Percentiles rank a stretch among this genome's conserved stretches.
phyloP scores from a whole-genome alignment of 2,113 vertebrate species.

The Bos javanicus region DNA sequence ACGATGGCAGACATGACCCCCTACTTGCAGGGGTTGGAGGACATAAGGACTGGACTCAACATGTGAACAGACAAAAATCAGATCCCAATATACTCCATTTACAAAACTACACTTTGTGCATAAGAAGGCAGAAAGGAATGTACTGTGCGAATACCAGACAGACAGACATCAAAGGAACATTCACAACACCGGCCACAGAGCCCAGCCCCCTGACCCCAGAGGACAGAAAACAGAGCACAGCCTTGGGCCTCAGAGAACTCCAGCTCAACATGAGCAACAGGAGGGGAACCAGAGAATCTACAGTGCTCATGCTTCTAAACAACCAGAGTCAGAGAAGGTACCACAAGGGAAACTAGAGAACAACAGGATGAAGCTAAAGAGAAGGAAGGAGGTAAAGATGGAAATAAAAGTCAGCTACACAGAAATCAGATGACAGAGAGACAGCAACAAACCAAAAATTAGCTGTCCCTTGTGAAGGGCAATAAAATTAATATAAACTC shows the following conservation, averaged over 20 bases:
- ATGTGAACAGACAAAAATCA: neutral
- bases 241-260: neutral
- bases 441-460: neutral
- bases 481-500: neutral
- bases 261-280: neutral
- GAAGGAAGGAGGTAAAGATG: neutral
- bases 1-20: neutral
- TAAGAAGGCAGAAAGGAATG: neutral
- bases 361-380: neutral
- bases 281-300: neutral
- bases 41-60: neutral
- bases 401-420: neutral
- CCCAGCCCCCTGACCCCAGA: neutral
- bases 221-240: neutral
- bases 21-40: neutral
- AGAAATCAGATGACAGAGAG: neutral
- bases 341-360: neutral
- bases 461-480: neutral
- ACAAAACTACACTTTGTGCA: neutral
- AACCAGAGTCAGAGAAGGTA: neutral
- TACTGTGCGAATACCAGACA: neutral
- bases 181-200: neutral
- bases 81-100: neutral
- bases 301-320: neutral
- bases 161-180: neutral